Evolutionary conservation across 2,888 invertebrate species (phyloP).

Genomic region (Apodemia mormo): DNA sequence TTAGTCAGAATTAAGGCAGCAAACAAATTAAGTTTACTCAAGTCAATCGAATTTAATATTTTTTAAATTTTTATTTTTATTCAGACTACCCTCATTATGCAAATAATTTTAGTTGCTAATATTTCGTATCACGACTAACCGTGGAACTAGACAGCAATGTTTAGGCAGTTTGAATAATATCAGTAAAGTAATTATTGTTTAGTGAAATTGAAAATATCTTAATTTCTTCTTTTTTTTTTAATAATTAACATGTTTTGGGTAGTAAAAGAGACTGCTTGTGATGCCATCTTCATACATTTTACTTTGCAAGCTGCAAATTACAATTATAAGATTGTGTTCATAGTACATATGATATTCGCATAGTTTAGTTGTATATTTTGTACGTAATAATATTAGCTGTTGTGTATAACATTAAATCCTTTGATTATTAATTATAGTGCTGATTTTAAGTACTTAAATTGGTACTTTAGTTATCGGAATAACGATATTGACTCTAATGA

Average conservation of each 20-base stretch:
- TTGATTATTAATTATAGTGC: not conserved
- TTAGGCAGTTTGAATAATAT: not conserved
- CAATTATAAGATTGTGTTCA: conserved; percentile 61
- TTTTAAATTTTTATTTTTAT: not conserved
- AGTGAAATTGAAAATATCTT: too few species aligned
- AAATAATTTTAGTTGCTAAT: not conserved
- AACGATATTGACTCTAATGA: not conserved
- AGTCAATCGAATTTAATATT: conserved; percentile 17
- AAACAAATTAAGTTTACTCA: not conserved
- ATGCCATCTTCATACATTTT: not conserved
- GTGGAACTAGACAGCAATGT: not conserved
- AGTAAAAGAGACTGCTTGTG: conserved; percentile 8
- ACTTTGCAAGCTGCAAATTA: conserved; percentile 14
- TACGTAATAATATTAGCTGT: conserved; percentile 11
- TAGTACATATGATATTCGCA: conserved; percentile 49
- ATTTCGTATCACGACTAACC: not conserved
- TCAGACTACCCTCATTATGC: not conserved
- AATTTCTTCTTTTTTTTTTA: too few species aligned
- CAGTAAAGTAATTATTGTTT: too few species aligned
- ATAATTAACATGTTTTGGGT: not conserved
- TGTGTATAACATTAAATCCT: conserved; percentile 2
- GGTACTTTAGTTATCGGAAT: not conserved
- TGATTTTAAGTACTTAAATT: not conserved
- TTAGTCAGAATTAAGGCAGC: not conserved
- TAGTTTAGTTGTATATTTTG: conserved; percentile 52